Evolutionary conservation across 2,113 vertebrate species (phyloP).

Genomic region (Oreochromis aureus): DNA sequence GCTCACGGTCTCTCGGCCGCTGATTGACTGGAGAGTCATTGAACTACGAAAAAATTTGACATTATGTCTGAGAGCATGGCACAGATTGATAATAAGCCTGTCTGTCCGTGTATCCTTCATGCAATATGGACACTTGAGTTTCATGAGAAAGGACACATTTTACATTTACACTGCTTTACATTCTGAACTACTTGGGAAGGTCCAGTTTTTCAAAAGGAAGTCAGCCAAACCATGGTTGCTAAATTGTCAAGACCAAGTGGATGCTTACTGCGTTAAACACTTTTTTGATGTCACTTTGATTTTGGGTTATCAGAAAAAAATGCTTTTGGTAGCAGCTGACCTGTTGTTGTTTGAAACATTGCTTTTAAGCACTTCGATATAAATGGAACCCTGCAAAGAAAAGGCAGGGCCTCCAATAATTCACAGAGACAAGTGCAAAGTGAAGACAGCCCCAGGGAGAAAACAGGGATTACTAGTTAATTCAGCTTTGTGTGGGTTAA

Average conservation of each 20-base stretch:
- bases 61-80: constrained; percentile 13
- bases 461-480: constrained; percentile 44
- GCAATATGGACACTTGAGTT: background rate
- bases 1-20: background rate
- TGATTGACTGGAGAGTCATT: constrained; percentile 15
- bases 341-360: background rate
- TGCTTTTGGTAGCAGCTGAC: background rate
- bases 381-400: constrained; percentile 5
- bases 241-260: background rate
- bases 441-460: constrained; percentile 29
- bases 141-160: background rate
- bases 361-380: background rate
- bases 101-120: background rate
- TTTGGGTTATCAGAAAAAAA: background rate
- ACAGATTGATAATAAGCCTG: constrained; percentile 32
- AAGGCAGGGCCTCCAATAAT: constrained; percentile 23
- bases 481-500: constrained; percentile 47
- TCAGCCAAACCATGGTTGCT: background rate
- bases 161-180: background rate
- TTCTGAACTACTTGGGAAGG: background rate
- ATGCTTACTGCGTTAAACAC: background rate
- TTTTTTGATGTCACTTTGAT: background rate
- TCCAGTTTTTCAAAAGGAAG: background rate
- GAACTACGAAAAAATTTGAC: constrained; percentile 26
- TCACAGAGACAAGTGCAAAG: constrained; percentile 45